phyloP scores from a whole-genome alignment of 64 coral and sea anemone genomes.

The Trachythela sp. region DNA sequence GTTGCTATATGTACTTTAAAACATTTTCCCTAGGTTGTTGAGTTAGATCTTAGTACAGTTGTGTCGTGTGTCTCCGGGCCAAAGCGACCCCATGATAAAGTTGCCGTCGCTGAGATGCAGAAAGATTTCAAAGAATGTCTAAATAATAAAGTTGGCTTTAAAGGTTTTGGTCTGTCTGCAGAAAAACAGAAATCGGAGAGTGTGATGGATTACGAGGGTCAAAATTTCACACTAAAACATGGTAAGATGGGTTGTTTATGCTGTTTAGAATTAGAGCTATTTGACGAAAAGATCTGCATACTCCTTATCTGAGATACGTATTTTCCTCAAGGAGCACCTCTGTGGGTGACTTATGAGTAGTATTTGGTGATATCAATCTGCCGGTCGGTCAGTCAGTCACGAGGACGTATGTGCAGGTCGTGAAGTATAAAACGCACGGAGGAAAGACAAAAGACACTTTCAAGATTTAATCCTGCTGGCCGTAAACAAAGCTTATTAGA shows the following conservation, averaged over 20 bases:
- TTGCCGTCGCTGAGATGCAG: slow-evolving; percentile 76
- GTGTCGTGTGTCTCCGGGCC: slow-evolving; percentile 82
- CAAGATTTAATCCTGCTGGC: too few relatives aligned
- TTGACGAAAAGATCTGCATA: too few relatives aligned
- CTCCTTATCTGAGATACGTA: too few relatives aligned
- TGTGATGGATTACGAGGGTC: slow-evolving; percentile 63
- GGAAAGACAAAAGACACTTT: too few relatives aligned
- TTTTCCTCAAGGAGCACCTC: too few relatives aligned
- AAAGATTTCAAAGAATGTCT: slow-evolving; percentile 81
- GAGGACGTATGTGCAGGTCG: too few relatives aligned
- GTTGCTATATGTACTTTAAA: not conserved
- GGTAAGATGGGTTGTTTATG: slow-evolving; percentile 33
- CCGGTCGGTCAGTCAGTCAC: too few relatives aligned
- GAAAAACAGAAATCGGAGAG: slow-evolving; percentile 66
- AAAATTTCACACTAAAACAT: slow-evolving; percentile 71
- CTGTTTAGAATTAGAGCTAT: not conserved
- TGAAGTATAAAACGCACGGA: too few relatives aligned
- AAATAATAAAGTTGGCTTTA: slow-evolving; percentile 91
- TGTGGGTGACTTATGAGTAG: too few relatives aligned
- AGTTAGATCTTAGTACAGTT: slow-evolving; percentile 77
- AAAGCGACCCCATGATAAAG: slow-evolving; percentile 89
- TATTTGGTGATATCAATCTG: too few relatives aligned
- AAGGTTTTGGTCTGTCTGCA: slow-evolving; percentile 81
- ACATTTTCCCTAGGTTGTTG: slow-evolving; percentile 50
- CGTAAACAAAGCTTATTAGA: too few relatives aligned